phyloP scores from a whole-genome alignment of 2,113 vertebrate genomes.

The Probosciger aterrimus region DNA sequence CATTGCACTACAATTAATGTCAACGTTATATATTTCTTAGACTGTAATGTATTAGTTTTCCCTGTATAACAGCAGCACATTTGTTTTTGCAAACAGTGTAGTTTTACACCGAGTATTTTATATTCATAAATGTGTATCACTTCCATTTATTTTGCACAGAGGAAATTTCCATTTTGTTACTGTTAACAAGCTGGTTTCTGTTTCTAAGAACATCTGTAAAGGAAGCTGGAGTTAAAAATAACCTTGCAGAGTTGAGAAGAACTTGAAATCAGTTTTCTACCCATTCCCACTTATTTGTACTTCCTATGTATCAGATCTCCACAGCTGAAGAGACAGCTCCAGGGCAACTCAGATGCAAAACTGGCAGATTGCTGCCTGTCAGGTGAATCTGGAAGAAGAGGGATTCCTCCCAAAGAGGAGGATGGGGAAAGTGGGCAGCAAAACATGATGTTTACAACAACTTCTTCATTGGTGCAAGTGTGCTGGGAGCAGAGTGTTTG shows the following conservation, averaged over 20 bases:
- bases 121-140: not conserved
- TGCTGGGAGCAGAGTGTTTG: not conserved
- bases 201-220: not conserved
- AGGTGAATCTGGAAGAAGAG: not conserved
- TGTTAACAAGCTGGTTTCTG: not conserved
- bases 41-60: not conserved
- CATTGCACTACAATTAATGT: not conserved
- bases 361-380: rapidly evolving
- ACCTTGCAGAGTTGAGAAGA: not conserved
- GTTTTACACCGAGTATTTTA: not conserved
- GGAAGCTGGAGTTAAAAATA: not conserved
- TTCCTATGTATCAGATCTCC: not conserved
- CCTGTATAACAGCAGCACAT: not conserved
- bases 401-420: no score
- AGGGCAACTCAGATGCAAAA: not conserved
- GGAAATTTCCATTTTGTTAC: slow-evolving; percentile 15
- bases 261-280: not conserved
- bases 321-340: not conserved
- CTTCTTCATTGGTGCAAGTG: rapidly evolving
- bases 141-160: not conserved
- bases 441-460: rapidly evolving
- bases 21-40: not conserved
- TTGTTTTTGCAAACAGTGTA: not conserved
- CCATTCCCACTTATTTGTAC: not conserved
- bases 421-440: rapidly evolving